Evolutionary conservation across 2,888 invertebrate species (phyloP), one percentile per base, ranked within the genome.

Genomic region (Ephialtes manifestator): DNA sequence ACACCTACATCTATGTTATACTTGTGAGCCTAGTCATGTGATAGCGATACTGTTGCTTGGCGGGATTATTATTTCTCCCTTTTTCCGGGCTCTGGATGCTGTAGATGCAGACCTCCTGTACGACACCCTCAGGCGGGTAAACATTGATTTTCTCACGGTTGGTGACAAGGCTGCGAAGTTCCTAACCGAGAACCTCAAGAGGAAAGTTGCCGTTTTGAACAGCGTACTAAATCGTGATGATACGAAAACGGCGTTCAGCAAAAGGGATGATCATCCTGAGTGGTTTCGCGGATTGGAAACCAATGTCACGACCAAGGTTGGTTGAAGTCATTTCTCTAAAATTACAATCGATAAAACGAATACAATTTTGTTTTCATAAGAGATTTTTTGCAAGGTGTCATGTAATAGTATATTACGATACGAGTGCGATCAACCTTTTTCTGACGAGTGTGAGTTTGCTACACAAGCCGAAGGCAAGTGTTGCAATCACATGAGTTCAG

Each of bases 201-300:
- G 93, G 78, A 96, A 96, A 91, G 95, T 96, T 67, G 92, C 93
- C 2, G 86, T 90, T 60, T 89, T 94, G 39, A 91, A 94, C 86
- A 91, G 65, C 65, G 89, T 85, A 15, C 83, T 94, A 65, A 94
- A 92, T 87, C 91, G 95, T 87, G 95, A 97, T 90, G 95, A 96
- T 5, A 95, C 95, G 20, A 96, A 96, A 88, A 95, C 95, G 0
- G 94, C 95, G 87, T 94, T 96, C 35, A 96, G 96, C 90, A 95
- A 95, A 60, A 95, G 95, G 86, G 94, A 95, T 11, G 96, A 97
- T 85, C 97, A 98, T 94, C 96, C 97, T 0, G 96, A 96, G 85
- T 98, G 98, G 98, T 98, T 98, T 94, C 95, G 95, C 94, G 97
- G 97, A 95, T 89, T 94, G 75, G 94, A 95, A 88, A 93, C 93